phyloP scores from a whole-genome alignment of 37 sponge, comb jelly and placozoan genomes.

The Tethya wilhelma region DNA sequence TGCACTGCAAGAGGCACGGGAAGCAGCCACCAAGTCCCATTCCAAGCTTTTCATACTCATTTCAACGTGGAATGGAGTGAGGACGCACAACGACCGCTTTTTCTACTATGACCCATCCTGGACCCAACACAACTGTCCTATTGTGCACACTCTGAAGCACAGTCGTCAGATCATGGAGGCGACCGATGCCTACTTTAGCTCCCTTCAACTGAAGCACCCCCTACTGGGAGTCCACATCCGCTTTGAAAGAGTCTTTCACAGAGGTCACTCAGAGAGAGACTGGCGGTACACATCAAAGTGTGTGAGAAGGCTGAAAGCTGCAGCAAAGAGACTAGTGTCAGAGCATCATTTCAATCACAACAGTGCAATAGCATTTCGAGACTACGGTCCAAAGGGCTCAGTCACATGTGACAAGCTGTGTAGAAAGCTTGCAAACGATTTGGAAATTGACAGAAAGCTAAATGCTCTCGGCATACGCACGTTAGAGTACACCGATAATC shows the following conservation, averaged over 20 bases:
- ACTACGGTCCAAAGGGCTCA: slow-evolving; percentile 3
- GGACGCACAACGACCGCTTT: background rate
- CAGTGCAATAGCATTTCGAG: slow-evolving; percentile 1
- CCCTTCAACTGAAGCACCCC: background rate
- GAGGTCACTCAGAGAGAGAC: background rate
- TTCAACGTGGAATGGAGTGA: slow-evolving; percentile 13
- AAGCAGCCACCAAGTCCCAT: background rate
- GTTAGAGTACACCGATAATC: background rate
- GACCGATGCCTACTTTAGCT: background rate
- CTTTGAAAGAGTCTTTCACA: background rate
- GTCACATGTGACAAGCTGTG: background rate
- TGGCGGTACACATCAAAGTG: background rate
- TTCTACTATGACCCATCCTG: slow-evolving; percentile 11
- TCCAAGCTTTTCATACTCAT: slow-evolving; percentile 8
- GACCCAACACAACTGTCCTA: background rate
- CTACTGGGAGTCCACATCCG: slow-evolving; percentile 4
- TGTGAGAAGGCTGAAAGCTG: background rate
- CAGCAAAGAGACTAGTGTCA: background rate
- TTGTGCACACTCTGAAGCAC: slow-evolving; percentile 8
- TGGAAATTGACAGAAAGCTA: background rate
- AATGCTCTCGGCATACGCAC: background rate
- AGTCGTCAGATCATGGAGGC: background rate
- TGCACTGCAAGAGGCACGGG: background rate
- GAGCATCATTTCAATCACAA: background rate
- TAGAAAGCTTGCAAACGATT: background rate